Evolutionary conservation across 2,113 vertebrate genomes (phyloP).

Genomic region (Xenus cinereus): DNA sequence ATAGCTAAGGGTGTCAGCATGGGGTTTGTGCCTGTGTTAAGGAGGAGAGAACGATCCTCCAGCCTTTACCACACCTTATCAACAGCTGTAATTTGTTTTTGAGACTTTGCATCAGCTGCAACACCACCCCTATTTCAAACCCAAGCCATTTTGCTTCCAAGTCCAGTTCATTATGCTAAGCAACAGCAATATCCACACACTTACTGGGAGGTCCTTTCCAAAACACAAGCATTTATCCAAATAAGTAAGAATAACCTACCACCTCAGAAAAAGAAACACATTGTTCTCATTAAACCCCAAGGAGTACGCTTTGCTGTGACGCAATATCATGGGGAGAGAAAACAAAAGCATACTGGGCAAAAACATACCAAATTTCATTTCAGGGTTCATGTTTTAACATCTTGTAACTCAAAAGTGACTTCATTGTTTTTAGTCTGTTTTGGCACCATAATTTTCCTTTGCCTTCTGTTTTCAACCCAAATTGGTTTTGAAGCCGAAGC

Average conservation of each 20-base stretch:
- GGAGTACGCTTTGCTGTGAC: neutral
- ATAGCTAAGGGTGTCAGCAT: neutral
- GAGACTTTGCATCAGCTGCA: neutral
- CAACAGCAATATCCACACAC: neutral
- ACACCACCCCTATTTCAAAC: neutral
- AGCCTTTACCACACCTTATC: neutral
- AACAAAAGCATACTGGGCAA: neutral
- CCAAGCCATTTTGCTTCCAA: neutral
- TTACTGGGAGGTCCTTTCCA: neutral
- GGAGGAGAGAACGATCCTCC: neutral
- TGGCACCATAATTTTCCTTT: neutral
- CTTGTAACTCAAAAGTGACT: neutral
- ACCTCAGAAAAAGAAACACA: neutral
- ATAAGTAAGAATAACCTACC: neutral
- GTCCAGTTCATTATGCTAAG: neutral
- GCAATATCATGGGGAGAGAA: neutral
- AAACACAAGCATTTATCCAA: neutral
- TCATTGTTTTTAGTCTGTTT: neutral
- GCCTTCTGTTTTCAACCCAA: neutral
- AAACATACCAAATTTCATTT: neutral
- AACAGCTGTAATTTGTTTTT: neutral
- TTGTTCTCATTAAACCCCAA: conserved; percentile 10
- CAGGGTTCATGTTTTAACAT: neutral
- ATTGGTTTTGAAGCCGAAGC: neutral
- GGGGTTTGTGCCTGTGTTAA: neutral